Conservation (phyloP, 2,797 vertebrate genomes). For the Lagodon rhomboides region DNA sequence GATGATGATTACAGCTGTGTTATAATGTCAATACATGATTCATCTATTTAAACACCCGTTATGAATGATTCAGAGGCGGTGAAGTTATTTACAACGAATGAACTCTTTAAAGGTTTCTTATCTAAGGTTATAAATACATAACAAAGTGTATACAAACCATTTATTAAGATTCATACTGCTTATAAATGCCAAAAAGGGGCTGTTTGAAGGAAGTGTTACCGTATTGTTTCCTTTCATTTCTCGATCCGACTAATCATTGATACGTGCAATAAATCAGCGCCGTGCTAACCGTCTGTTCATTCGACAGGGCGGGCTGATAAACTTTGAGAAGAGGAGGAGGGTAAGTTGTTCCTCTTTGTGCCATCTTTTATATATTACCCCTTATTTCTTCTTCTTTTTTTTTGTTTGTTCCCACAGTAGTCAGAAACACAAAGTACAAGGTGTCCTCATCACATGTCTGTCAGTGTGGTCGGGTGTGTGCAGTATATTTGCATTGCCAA, state of each 20-base stretch:
- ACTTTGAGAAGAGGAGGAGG: slow-evolving; percentile 91
- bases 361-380: not conserved
- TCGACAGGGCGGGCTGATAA: slow-evolving; percentile 88
- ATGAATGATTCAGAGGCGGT: too few species aligned
- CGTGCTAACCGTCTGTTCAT: slow-evolving; percentile 13
- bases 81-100: too few species aligned
- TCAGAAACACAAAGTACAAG: slow-evolving; percentile 8
- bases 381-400: not conserved
- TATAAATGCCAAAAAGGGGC: not conserved
- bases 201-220: not conserved
- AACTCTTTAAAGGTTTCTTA: not conserved
- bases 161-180: not conserved
- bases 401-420: not conserved
- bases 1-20: too few species aligned
- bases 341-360: slow-evolving; percentile 76
- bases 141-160: not conserved
- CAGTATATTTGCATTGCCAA: slow-evolving; percentile 6
- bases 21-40: too few species aligned
- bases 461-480: slow-evolving; percentile 8
- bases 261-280: not conserved
- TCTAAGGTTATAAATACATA: not conserved
- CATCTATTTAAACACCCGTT: too few species aligned
- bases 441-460: not conserved
- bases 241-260: not conserved
- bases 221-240: not conserved